Percentiles rank a stretch among this genome's conserved stretches.
Evolutionary conservation across 2,113 vertebrate species (phyloP).

Genomic region (Phodopus roborovskii): DNA sequence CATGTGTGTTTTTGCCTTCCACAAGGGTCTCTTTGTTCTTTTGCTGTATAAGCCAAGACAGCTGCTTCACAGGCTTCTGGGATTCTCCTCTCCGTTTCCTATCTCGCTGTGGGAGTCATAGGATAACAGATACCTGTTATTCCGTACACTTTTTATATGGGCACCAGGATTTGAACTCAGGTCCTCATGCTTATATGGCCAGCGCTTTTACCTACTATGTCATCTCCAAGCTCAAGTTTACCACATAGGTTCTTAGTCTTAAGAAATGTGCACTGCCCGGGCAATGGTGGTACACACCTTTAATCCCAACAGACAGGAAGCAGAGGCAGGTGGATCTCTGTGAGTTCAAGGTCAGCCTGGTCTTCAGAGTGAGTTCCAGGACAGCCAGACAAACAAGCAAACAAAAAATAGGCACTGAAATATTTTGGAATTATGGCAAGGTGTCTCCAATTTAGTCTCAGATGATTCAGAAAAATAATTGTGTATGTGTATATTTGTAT

Average conservation of each 20-base stretch:
- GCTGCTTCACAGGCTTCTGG: not conserved
- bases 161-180: not conserved
- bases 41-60: not conserved
- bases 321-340: no score
- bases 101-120: not conserved
- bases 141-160: not conserved
- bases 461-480: constrained; percentile 30
- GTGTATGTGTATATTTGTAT: not conserved
- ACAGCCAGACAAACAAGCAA: no score
- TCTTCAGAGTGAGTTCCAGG: no score
- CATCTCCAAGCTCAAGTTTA: not conserved
- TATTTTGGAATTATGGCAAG: not conserved
- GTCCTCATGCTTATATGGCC: not conserved
- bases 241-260: not conserved
- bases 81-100: not conserved
- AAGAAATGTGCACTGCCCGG: not conserved
- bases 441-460: not conserved
- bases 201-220: not conserved
- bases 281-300: no score
- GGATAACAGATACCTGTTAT: not conserved
- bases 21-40: not conserved
- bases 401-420: not conserved
- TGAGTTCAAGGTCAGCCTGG: no score
- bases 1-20: not conserved
- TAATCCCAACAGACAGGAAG: no score